A percentile compares a stretch with the other conserved stretches of the same genome.
phyloP scores from a whole-genome alignment of 2,888 invertebrate genomes.

The Microctonus aethiopoides region DNA sequence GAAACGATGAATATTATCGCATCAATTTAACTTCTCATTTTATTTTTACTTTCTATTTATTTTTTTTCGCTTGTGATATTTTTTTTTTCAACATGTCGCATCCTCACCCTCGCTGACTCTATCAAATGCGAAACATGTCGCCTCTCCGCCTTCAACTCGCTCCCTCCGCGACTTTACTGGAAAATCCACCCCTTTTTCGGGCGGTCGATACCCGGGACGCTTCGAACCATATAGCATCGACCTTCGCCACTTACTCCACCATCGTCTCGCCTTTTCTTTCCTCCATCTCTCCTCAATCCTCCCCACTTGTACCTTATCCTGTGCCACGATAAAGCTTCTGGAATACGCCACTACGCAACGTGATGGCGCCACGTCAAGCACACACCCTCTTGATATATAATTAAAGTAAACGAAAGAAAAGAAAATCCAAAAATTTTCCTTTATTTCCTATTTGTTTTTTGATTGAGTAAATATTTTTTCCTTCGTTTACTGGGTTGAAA shows the following conservation, averaged over 20 bases:
- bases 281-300: constrained; percentile 17
- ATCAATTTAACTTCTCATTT: neutral
- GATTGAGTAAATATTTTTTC: too few relatives aligned
- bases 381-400: constrained; percentile 43
- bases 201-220: constrained; percentile 61
- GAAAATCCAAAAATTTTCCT: too few relatives aligned
- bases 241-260: constrained; percentile 39
- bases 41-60: constrained; percentile 1
- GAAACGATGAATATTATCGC: neutral
- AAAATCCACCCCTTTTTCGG: constrained; percentile 64
- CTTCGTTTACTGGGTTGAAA: too few relatives aligned
- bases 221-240: constrained; percentile 44
- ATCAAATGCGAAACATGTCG: constrained; percentile 35
- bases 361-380: constrained; percentile 60
- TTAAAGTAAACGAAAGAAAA: neutral
- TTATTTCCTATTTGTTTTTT: too few relatives aligned
- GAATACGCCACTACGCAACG: constrained; percentile 39
- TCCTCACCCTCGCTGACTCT: constrained; percentile 16
- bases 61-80: neutral
- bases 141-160: constrained; percentile 25
- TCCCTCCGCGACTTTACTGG: constrained; percentile 43
- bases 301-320: neutral
- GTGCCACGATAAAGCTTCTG: neutral
- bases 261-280: constrained; percentile 52
- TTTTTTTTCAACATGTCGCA: neutral